Percentiles rank a stretch among this genome's conserved stretches.
phyloP scores from a whole-genome alignment of 2,888 invertebrate species.

The Phortica okadai region DNA sequence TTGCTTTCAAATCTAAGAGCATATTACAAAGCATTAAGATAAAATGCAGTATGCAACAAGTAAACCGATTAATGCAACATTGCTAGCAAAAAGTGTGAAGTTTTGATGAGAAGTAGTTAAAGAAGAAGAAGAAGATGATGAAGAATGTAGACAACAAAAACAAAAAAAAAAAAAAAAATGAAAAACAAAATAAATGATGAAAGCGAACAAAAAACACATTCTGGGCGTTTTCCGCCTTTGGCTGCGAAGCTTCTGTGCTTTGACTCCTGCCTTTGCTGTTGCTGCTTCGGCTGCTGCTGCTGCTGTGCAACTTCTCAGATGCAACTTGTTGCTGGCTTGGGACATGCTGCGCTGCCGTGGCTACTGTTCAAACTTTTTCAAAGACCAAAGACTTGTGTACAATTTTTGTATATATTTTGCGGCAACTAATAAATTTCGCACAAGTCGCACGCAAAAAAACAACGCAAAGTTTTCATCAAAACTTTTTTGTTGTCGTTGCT shows the following conservation, averaged over 20 bases:
- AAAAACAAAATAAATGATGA: too few relatives aligned
- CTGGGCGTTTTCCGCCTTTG: conserved; percentile 25
- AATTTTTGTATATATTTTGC: conserved; percentile 28
- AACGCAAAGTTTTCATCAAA: conserved; percentile 36
- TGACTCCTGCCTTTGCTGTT: not conserved
- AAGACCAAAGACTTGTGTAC: not conserved
- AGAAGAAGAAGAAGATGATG: not conserved
- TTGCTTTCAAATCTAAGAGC: not conserved
- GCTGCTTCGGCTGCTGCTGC: not conserved
- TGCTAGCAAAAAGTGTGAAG: not conserved
- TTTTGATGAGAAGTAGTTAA: not conserved
- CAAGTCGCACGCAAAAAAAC: conserved; percentile 26
- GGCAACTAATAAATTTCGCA: conserved; percentile 58
- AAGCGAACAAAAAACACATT: not conserved
- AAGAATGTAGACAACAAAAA: not conserved
- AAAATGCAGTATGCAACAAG: not conserved
- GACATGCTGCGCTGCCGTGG: not conserved
- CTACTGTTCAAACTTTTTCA: conserved; percentile 14
- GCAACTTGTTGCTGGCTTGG: conserved; percentile 2
- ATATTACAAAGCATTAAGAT: not conserved
- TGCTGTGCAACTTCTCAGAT: conserved; percentile 7
- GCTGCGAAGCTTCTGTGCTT: conserved; percentile 19
- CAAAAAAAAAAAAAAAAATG: too few relatives aligned
- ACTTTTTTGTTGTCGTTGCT: conserved; percentile 1
- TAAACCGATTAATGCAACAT: conserved; percentile 3